phyloP scores from a whole-genome alignment of 2,113 vertebrate species.

The Enhydra lutris region DNA sequence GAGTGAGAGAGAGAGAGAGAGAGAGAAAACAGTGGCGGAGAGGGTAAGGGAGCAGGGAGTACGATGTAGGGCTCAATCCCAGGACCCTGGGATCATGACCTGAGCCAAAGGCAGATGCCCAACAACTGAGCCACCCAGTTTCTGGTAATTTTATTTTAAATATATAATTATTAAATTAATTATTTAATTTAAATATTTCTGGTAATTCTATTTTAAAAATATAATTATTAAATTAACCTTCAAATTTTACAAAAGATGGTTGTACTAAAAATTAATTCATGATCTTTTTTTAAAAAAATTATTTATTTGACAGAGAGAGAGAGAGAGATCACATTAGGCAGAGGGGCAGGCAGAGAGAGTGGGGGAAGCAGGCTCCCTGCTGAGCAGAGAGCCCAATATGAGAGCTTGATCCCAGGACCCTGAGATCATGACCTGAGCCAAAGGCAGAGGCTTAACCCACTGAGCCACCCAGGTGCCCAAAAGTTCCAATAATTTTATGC shows the following conservation, averaged over 20 bases:
- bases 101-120: background rate
- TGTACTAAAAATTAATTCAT: slow-evolving; percentile 13
- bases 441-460: too few relatives aligned
- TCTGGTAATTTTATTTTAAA: background rate
- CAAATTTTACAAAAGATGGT: background rate
- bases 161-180: background rate
- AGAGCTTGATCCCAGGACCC: too few relatives aligned
- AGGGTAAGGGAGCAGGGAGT: background rate
- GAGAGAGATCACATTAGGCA: too few relatives aligned
- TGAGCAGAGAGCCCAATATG: too few relatives aligned
- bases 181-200: background rate
- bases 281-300: background rate
- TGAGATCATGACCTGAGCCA: too few relatives aligned
- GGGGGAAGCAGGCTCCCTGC: too few relatives aligned
- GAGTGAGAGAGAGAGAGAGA: background rate
- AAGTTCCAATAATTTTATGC: background rate
- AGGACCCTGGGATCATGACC: background rate
- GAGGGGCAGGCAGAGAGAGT: too few relatives aligned
- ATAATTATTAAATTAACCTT: background rate
- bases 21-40: too few relatives aligned
- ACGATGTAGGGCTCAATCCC: background rate
- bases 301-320: too few relatives aligned
- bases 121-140: background rate
- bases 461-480: background rate
- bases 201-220: background rate